Conservation (phyloP, 1,140 invertebrate species). For the Eumeta japonica region DNA sequence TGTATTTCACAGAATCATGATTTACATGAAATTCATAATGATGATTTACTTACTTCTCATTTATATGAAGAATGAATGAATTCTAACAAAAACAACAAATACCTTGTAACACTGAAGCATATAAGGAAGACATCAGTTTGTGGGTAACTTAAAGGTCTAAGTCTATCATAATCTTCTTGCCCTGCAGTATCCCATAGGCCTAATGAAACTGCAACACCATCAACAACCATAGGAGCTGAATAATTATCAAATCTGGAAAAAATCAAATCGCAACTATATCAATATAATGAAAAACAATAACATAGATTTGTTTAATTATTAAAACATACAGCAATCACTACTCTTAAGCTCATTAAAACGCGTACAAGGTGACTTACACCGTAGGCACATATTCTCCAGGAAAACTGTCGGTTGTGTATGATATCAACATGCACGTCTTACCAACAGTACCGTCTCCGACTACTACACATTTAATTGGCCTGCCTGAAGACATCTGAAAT, state of each 20-base stretch:
- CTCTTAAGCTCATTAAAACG: no score
- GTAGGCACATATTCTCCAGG: conserved; percentile 97
- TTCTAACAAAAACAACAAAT: background rate
- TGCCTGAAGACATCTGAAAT: conserved; percentile 74
- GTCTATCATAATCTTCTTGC: conserved; percentile 95
- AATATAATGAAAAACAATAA: no score
- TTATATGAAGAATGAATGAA: background rate
- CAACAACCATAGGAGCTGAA: conserved; percentile 95
- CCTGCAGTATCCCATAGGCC: conserved; percentile 96
- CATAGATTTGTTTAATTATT: no score
- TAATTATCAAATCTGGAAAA: conserved; percentile 91
- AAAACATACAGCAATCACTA: no score
- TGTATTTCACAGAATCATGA: background rate
- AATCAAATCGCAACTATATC: no score
- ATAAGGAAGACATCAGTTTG: conserved; percentile 99
- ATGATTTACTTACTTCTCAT: no score
- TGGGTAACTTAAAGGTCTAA: conserved; percentile 90
- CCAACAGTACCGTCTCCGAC: conserved; percentile 90
- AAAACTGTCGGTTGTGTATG: conserved; percentile 98
- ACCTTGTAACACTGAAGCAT: conserved; percentile 93
- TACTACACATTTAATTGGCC: conserved; percentile 96
- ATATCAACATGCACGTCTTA: conserved; percentile 99
- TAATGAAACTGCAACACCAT: conserved; percentile 93
- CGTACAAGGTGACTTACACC: no score
- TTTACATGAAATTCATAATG: background rate